Conservation (phyloP, 2,797 vertebrate genomes). For the Xenops minutus region DNA sequence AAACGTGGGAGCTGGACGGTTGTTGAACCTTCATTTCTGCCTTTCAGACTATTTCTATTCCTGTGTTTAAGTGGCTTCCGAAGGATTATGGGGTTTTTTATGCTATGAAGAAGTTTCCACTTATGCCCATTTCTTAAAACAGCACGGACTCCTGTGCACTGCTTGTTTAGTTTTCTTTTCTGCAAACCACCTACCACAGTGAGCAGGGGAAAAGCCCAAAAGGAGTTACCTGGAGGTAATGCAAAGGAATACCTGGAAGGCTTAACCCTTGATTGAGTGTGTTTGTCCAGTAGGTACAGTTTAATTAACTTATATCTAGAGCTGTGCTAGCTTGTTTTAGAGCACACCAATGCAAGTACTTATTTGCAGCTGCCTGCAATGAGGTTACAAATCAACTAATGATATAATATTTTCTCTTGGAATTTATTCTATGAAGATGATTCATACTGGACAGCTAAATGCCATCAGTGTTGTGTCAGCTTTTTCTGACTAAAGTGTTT, state of each 20-base stretch:
- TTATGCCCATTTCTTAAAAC: neutral
- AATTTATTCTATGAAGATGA: constrained; percentile 41
- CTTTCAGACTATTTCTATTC: neutral
- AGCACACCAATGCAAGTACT: neutral
- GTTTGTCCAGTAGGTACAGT: neutral
- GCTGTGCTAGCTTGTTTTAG: neutral
- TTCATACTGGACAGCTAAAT: constrained; percentile 25
- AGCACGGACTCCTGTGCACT: neutral
- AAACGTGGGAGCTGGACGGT: accelerated
- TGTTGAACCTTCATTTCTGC: neutral
- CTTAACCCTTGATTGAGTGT: neutral
- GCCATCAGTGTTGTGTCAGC: constrained; percentile 7
- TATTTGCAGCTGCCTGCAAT: neutral
- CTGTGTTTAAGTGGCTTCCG: neutral
- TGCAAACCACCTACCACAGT: neutral
- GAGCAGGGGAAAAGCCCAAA: neutral
- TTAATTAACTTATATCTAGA: neutral
- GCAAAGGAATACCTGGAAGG: neutral
- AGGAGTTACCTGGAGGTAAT: neutral
- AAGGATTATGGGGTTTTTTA: neutral
- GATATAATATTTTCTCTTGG: constrained; percentile 19
- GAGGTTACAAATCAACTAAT: constrained; percentile 20
- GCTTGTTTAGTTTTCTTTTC: neutral
- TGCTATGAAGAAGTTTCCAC: neutral
- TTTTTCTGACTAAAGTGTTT: constrained; percentile 44